Conservation (phyloP, 2,797 vertebrate species). For the Hypotaenidia philippensis region DNA sequence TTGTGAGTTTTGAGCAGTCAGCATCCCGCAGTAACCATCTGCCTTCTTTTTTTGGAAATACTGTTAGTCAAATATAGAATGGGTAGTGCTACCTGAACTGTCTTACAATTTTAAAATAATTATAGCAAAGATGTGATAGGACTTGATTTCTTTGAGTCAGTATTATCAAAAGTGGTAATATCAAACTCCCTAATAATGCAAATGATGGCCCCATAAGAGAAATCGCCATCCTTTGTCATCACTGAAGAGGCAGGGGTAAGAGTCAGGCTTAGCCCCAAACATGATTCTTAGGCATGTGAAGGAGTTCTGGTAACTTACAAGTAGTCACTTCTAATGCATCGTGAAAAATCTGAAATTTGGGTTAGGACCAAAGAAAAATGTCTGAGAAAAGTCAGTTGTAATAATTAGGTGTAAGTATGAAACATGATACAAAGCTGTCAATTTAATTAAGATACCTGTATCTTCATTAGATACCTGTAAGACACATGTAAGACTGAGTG, state of each 20-base stretch:
- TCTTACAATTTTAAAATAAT: not conserved
- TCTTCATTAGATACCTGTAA: not conserved
- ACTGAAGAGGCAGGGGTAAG: not conserved
- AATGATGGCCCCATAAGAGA: not conserved
- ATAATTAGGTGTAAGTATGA: not conserved
- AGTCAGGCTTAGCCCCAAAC: not conserved
- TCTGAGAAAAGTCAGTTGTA: not conserved
- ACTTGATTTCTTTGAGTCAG: not conserved
- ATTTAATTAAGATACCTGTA: not conserved
- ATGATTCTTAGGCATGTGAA: not conserved
- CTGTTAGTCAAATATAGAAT: slow-evolving; percentile 4
- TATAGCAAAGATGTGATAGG: not conserved
- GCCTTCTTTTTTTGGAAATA: slow-evolving; percentile 34
- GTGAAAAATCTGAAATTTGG: not conserved
- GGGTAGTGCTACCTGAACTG: not conserved
- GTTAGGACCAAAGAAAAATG: not conserved
- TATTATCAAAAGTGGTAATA: not conserved
- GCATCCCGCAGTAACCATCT: not conserved
- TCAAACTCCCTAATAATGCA: not conserved
- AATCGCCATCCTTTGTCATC: not conserved
- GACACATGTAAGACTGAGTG: not conserved
- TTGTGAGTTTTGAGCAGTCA: slow-evolving; percentile 50
- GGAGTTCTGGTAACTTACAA: not conserved
- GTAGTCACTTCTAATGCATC: not conserved
- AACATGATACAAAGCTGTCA: not conserved